phyloP scores from a whole-genome alignment of 2,113 vertebrate species.

The Addax nasomaculatus region DNA sequence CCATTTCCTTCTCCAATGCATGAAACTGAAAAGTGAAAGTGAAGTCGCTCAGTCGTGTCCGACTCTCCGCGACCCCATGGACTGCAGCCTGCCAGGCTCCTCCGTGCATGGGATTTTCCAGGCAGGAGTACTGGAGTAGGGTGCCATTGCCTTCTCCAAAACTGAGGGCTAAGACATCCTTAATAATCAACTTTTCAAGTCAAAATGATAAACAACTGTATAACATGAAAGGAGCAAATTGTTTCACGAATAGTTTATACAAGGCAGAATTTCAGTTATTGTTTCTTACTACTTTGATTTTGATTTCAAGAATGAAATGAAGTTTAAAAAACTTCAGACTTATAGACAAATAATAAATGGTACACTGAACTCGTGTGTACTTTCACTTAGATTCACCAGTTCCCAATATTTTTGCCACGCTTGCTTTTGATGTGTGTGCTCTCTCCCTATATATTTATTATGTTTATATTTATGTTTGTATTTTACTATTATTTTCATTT shows the following conservation, averaged over 20 bases:
- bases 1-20: too few relatives aligned
- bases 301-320: neutral
- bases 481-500: neutral
- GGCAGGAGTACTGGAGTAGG: too few relatives aligned
- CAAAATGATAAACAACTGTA: neutral
- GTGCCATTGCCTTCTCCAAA: neutral
- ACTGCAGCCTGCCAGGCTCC: too few relatives aligned
- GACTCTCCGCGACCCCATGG: too few relatives aligned
- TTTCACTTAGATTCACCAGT: neutral
- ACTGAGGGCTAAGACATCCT: neutral
- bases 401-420: neutral
- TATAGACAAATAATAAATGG: neutral
- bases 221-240: neutral
- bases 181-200: neutral
- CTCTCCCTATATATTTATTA: neutral
- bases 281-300: neutral
- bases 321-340: neutral
- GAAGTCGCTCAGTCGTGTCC: too few relatives aligned
- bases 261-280: neutral
- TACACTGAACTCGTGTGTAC: neutral
- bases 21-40: too few relatives aligned
- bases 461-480: neutral
- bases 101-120: too few relatives aligned
- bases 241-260: neutral
- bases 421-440: neutral